Base-by-base conservation (phyloP, 2,113 vertebrate genomes). In the Seriola dumerili region DNA sequence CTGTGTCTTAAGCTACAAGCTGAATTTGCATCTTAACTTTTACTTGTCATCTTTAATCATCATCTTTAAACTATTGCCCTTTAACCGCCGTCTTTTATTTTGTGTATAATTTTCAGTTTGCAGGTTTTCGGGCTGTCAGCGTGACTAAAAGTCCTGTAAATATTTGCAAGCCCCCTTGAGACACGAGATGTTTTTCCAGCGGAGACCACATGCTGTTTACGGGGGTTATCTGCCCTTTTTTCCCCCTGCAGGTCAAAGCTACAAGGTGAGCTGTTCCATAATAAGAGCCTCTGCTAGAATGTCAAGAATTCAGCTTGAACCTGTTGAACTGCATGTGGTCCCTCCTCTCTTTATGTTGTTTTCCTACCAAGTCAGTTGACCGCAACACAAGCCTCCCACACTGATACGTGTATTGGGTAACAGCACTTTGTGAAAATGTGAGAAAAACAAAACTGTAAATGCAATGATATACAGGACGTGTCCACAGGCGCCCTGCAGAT, bases 241-340 rank as follows among this genome's bases (percentile, higher is more conserved):
- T 2, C 25, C 29, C 29, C 55, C 80, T 36, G 29, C 46, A 62
- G 85, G 85, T 89, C 83, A 75, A 71, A 71, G 65, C 55, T 64
- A 77, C 66, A 85, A 87, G 86, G 86, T 90, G 65, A 89, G 19
- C 52, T 0, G 13, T 32, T 89, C 82, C 55, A 63, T 80, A 78
- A 66, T 80, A 78, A 66, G 57, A 75, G 67, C 67, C 63, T 80
- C 62, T 14, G 23, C 40, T 11, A 78, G 72, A 79, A 88, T 88
- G 81, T 88, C 48, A 83, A 86, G 85, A 91, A 92, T 88, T 81
- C 48, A 42, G 36, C 32, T 42, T 0, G 8, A 76, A 91, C 86
- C 48, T 8, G 58, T 7, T 78, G 75, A 82, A 80, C 88, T 52
- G 29, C 21, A 0, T 34, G 7, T 1, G 11, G 72, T 48, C 65